phyloP scores from a whole-genome alignment of 1,140 invertebrate species.

The Hyles vespertilio region DNA sequence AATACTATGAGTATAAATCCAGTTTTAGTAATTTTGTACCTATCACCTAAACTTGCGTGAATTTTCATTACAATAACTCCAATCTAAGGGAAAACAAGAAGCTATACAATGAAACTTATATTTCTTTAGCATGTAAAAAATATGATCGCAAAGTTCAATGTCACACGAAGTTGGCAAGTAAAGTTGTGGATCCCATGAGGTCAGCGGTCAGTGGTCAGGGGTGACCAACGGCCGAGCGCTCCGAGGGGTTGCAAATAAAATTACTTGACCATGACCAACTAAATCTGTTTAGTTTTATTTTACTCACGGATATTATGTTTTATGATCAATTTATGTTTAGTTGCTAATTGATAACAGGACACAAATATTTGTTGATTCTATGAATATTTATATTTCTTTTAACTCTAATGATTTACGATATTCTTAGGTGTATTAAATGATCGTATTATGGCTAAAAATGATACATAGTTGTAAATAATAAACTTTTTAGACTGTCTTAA shows the following conservation, averaged over 20 bases:
- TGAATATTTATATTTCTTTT: too few species aligned
- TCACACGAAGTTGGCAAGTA: slow-evolving; percentile 39
- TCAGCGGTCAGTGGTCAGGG: slow-evolving; percentile 60
- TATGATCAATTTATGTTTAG: too few species aligned
- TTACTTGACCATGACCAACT: slow-evolving; percentile 28
- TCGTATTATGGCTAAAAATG: not conserved
- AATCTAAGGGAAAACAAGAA: too few species aligned
- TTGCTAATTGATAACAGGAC: too few species aligned
- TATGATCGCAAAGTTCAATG: slow-evolving; percentile 55
- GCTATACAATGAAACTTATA: too few species aligned
- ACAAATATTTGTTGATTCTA: too few species aligned
- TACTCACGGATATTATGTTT: not conserved
- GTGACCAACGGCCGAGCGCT: slow-evolving; percentile 57
- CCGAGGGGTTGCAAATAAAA: slow-evolving; percentile 52
- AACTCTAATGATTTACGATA: too few species aligned
- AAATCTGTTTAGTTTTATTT: slow-evolving; percentile 17
- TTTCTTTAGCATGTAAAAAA: not conserved
- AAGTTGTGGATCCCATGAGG: slow-evolving; percentile 58
- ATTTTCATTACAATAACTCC: too few species aligned
- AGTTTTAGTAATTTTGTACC: too few species aligned
- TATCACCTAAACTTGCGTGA: too few species aligned
- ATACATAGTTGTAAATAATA: not conserved
- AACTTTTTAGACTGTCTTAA: not conserved
- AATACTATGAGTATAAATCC: too few species aligned
- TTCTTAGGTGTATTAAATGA: too few species aligned